phyloP scores from a whole-genome alignment of 1,140 invertebrate genomes.

The Diuraphis noxia region DNA sequence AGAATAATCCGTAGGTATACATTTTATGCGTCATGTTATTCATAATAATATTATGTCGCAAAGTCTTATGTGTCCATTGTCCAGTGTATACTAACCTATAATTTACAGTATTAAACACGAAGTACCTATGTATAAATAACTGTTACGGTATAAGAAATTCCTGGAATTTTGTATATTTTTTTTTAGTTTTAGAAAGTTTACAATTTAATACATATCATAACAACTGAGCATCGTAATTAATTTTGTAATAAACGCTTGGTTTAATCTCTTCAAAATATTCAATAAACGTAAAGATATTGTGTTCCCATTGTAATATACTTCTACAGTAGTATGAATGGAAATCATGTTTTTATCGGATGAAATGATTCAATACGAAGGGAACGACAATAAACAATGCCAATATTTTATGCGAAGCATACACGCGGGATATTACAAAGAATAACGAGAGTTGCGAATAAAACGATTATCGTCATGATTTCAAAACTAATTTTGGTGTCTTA shows the following conservation, averaged over 20 bases:
- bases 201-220: neutral
- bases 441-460: neutral
- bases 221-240: neutral
- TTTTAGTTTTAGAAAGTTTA: conserved; percentile 8
- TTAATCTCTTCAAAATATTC: conserved; percentile 22
- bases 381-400: neutral
- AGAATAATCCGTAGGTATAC: neutral
- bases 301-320: neutral
- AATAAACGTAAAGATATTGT: conserved; percentile 4
- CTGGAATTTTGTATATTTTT: neutral
- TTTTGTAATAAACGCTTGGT: conserved; percentile 7
- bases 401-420: neutral
- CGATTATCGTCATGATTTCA: neutral
- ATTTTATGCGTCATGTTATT: neutral
- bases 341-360: neutral
- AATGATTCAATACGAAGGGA: neutral
- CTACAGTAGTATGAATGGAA: neutral
- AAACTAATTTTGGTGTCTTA: neutral
- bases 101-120: neutral
- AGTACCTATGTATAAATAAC: neutral
- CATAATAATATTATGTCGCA: neutral
- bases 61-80: neutral
- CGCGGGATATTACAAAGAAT: neutral
- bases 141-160: neutral
- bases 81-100: neutral